Percentiles rank a stretch among this genome's conserved stretches.
These are phyloP conservation scores for Diorhabda sublineata DNA, from an alignment of 1,140 invertebrate species.

Conservation along the genomic window DNA sequence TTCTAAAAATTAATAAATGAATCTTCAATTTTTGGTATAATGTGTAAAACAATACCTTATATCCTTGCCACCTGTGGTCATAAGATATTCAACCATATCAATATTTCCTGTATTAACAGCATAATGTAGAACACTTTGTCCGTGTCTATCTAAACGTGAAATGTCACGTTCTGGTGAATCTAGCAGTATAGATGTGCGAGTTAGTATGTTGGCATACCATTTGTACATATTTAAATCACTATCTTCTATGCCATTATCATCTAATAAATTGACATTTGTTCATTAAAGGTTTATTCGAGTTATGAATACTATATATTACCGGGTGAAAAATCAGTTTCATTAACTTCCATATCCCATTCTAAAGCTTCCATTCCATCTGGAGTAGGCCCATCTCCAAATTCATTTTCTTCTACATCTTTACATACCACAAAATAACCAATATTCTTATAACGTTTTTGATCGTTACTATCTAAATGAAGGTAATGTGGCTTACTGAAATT, in stretches of 20 bases:
- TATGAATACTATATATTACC: constrained; percentile 18
- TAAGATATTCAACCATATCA: constrained; percentile 50
- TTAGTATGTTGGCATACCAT: constrained; percentile 56
- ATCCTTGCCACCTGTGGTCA: constrained; percentile 36
- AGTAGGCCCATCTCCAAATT: constrained; percentile 51
- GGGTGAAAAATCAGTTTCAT: constrained; percentile 35
- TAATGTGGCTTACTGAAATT: constrained; percentile 33
- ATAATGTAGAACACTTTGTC: constrained; percentile 58
- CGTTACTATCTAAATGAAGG: constrained; percentile 31
- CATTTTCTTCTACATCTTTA: constrained; percentile 39
- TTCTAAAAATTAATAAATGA: too few relatives aligned
- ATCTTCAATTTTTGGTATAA: too few relatives aligned
- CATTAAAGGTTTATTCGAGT: neutral
- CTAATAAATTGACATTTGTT: constrained; percentile 9
- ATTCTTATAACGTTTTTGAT: constrained; percentile 35
- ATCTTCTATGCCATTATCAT: constrained; percentile 39
- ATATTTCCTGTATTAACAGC: constrained; percentile 51
- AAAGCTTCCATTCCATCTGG: constrained; percentile 59
- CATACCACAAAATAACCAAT: constrained; percentile 48
- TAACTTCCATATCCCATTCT: constrained; percentile 57
- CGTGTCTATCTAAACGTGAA: constrained; percentile 50
- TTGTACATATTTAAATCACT: constrained; percentile 47
- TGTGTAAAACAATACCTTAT: constrained; percentile 12
- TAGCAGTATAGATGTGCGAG: constrained; percentile 50
- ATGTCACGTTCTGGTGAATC: constrained; percentile 42